These are phyloP conservation scores for Pterocles gutturalis DNA, from an alignment of 2,113 vertebrate genomes.

Conservation along the genomic window DNA sequence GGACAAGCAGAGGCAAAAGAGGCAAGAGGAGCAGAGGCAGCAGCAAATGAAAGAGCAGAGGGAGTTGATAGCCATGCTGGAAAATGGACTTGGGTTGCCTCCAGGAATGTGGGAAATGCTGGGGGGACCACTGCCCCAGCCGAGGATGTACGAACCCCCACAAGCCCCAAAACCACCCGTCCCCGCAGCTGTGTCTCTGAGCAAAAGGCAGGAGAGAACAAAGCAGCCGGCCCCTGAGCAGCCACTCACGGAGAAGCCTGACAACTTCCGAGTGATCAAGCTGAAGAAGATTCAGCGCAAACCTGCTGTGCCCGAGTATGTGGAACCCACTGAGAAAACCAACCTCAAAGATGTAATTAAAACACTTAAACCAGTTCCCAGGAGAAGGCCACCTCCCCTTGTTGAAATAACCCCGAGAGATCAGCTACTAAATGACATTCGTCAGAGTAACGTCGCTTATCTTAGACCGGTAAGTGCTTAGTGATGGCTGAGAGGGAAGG, in stretches of 20 bases:
- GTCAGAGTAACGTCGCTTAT: conserved; percentile 92
- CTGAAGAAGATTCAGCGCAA: conserved; percentile 82
- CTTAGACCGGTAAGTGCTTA: conserved; percentile 86
- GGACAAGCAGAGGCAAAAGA: conserved; percentile 90
- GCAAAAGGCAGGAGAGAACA: conserved; percentile 30
- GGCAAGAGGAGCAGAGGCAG: conserved; percentile 89
- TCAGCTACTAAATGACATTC: conserved; percentile 89
- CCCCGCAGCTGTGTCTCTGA: neutral
- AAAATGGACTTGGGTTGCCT: conserved; percentile 87
- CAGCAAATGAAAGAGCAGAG: conserved; percentile 89
- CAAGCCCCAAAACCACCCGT: conserved; percentile 52
- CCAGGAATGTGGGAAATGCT: conserved; percentile 89
- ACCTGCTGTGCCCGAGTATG: conserved; percentile 55
- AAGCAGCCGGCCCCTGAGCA: neutral
- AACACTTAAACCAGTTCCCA: conserved; percentile 90
- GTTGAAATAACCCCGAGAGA: conserved; percentile 91
- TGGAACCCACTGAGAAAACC: conserved; percentile 79
- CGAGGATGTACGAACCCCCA: conserved; percentile 35
- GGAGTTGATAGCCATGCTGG: conserved; percentile 86
- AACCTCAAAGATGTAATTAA: conserved; percentile 92
- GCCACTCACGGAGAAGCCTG: neutral
- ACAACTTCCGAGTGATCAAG: conserved; percentile 75
- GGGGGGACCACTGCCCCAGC: conserved; percentile 77
- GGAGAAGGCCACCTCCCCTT: conserved; percentile 86
- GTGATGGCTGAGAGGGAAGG: fast-evolving